Evolutionary conservation across 1,140 invertebrate species (phyloP), one percentile per base, ranked within the genome.

Genomic region (Hydropsyche tenuis): DNA sequence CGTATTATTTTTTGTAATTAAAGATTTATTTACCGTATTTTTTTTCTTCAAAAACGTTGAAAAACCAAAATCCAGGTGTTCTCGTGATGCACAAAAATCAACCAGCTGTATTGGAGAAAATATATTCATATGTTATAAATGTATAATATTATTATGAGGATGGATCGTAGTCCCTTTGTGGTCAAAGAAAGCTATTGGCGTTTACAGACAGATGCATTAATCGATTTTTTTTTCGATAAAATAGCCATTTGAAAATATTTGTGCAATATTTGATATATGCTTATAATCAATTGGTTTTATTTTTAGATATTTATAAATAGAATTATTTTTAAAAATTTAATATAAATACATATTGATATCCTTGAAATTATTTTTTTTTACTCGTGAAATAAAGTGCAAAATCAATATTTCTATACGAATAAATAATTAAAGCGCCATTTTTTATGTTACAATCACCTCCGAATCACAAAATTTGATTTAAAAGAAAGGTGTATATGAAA

Each of bases 91-190:
- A 65, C 56, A 60, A 60, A 63, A 45, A 43, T 65, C 43, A 25
- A 43, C 63, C 63, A 65, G 63, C 63, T 65, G 63, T 65, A 65
- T 60, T 23, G 56, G 56, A 60, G 23, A 60, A 60, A 65, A 45
- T 43, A 45, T 65, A 65, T 65, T 43, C 63, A 20, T 65, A 45
- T 45, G n/a, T 65, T 65, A 65, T 65, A n/a, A 65, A 14, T 4
- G 30, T 9, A 37, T 37, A 37, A 9, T 9, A 37, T 37, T 37
- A 37, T 9, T 3, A 37, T 9, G 9, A 37, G 30, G 30, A 37
- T 37, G 60, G 20, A 4, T 14, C 23, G 23, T 16, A 63, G 16
- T 37, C 42, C 30, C 63, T 43, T 48, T 68, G 45, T 68, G 43
- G 42, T 68, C 45, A 48, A 43, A 65, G n/a, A 18, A 65, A 27